Conservation (phyloP, 2,888 invertebrate genomes). For the Encarsia formosa region DNA sequence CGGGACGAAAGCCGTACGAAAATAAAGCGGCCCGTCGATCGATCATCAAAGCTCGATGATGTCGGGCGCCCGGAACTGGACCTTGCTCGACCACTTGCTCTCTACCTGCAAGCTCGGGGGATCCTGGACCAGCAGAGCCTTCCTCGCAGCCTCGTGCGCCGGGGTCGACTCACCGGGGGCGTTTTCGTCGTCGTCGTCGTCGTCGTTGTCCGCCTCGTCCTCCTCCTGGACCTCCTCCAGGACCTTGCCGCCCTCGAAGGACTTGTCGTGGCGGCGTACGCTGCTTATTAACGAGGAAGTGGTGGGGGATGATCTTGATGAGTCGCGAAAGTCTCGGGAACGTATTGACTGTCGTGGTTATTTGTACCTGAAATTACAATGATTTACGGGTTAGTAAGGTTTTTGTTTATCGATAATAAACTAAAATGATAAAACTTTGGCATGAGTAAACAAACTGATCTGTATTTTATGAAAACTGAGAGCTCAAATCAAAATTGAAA, state of each 20-base stretch:
- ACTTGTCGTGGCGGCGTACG: constrained; percentile 29
- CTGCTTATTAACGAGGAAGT: neutral
- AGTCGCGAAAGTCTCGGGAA: too few relatives aligned
- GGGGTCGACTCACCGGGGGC: neutral
- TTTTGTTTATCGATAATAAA: too few relatives aligned
- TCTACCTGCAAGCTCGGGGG: constrained; percentile 29
- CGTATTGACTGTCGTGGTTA: constrained; percentile 46
- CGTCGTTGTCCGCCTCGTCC: constrained; percentile 33
- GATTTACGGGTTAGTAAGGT: too few relatives aligned
- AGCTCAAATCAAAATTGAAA: too few relatives aligned
- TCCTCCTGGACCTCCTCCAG: constrained; percentile 40
- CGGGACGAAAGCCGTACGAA: too few relatives aligned
- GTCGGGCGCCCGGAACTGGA: constrained; percentile 42
- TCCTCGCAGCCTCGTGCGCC: neutral
- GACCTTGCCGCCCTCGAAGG: constrained; percentile 35
- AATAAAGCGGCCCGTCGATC: neutral
- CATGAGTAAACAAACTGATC: too few relatives aligned
- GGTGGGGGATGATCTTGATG: too few relatives aligned
- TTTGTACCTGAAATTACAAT: constrained; percentile 39
- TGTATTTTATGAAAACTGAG: too few relatives aligned
- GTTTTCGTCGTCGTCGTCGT: neutral
- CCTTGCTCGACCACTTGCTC: constrained; percentile 40
- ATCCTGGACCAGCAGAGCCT: constrained; percentile 13
- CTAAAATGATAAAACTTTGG: too few relatives aligned
- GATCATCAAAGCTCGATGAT: constrained; percentile 42